Percentiles rank a stretch among this genome's conserved stretches.
phyloP scores from a whole-genome alignment of 2,113 vertebrate species.

The Uria aalge region DNA sequence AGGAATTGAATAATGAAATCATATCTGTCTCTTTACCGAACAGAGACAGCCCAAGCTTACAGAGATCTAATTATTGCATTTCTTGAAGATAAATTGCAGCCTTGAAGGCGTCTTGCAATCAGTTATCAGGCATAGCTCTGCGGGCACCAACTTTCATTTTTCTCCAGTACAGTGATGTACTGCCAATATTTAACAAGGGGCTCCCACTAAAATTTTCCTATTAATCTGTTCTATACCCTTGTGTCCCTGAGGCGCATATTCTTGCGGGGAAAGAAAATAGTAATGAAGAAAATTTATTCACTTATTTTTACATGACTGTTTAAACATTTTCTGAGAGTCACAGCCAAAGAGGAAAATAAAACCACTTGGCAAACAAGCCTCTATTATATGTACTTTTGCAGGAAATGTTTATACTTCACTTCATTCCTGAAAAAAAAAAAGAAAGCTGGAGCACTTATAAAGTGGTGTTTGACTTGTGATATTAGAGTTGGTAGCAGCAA shows the following conservation, averaged over 20 bases:
- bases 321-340: slow-evolving; percentile 63
- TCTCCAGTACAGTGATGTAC: slow-evolving; percentile 22
- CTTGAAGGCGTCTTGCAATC: slow-evolving; percentile 57
- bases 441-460: not conserved
- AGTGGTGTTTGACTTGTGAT: not conserved
- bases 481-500: not conserved
- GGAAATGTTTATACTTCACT: slow-evolving; percentile 47
- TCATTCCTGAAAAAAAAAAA: not conserved
- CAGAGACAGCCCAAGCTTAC: slow-evolving; percentile 7
- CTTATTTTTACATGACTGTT: slow-evolving; percentile 65
- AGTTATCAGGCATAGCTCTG: slow-evolving; percentile 29
- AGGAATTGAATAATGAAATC: slow-evolving; percentile 52
- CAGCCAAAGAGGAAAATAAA: slow-evolving; percentile 57
- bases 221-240: slow-evolving; percentile 34
- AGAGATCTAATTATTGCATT: slow-evolving; percentile 41
- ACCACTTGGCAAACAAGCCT: slow-evolving; percentile 60
- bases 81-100: slow-evolving; percentile 55
- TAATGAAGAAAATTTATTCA: slow-evolving; percentile 57
- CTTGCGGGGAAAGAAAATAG: slow-evolving; percentile 51
- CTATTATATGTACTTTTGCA: slow-evolving; percentile 50
- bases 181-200: slow-evolving; percentile 50
- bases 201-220: slow-evolving; percentile 35
- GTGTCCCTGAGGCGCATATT: slow-evolving; percentile 27
- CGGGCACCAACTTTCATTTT: slow-evolving; percentile 31
- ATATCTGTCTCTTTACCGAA: slow-evolving; percentile 38